Conservation (phyloP, 1,140 invertebrate genomes). For the Drosophila lacertosa region DNA sequence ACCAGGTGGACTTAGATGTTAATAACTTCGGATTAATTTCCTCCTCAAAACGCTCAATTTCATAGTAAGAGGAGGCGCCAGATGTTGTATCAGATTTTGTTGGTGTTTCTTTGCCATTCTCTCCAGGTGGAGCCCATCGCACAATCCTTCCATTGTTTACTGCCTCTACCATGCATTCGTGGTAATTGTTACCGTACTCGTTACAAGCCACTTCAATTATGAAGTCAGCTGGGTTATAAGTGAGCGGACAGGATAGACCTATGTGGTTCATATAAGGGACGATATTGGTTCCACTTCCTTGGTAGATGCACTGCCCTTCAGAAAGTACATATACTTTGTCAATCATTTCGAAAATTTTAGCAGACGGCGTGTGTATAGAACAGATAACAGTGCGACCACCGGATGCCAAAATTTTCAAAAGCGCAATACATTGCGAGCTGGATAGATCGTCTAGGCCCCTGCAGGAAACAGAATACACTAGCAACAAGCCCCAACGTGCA, state of each 20-base stretch:
- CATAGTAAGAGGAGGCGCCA: constrained; percentile 74
- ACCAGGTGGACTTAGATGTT: constrained; percentile 86
- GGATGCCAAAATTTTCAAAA: constrained; percentile 90
- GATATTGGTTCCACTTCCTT: constrained; percentile 87
- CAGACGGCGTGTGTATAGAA: constrained; percentile 96
- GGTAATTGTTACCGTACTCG: constrained; percentile 88
- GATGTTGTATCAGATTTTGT: constrained; percentile 77
- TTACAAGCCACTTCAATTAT: constrained; percentile 91
- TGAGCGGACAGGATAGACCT: constrained; percentile 89
- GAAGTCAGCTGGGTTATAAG: constrained; percentile 93
- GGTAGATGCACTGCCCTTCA: constrained; percentile 90
- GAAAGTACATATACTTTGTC: constrained; percentile 91
- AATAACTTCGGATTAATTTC: constrained; percentile 84
- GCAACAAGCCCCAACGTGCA: neutral
- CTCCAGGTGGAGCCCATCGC: constrained; percentile 81
- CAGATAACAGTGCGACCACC: constrained; percentile 94
- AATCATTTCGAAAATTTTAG: constrained; percentile 90
- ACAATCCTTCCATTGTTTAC: constrained; percentile 87
- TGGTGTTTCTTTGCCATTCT: constrained; percentile 44
- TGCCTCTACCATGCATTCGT: constrained; percentile 87
- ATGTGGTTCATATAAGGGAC: constrained; percentile 88
- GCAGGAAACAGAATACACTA: neutral
- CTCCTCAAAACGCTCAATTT: constrained; percentile 76
- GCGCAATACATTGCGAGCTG: constrained; percentile 89
- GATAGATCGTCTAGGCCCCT: constrained; percentile 90